Conservation (phyloP, 1,140 invertebrate genomes). For the Pteromalus puparum region DNA sequence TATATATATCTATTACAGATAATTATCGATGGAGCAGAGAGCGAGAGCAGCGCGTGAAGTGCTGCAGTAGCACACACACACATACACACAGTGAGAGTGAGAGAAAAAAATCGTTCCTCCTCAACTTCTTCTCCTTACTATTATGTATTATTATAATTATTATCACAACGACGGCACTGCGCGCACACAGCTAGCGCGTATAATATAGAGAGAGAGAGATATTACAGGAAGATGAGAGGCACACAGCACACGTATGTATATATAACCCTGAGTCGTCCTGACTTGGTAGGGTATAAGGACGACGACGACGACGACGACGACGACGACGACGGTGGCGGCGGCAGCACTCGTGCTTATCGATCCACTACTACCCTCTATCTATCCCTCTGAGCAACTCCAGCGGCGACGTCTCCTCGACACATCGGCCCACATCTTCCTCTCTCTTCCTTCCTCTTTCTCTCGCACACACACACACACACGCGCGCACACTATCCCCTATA, state of each 20-base stretch:
- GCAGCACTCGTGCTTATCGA: neutral
- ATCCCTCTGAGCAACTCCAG: constrained; percentile 26
- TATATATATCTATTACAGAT: too few relatives aligned
- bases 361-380: neutral
- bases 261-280: too few relatives aligned
- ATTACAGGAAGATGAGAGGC: too few relatives aligned
- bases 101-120: neutral
- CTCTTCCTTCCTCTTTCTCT: too few relatives aligned
- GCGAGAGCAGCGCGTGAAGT: neutral
- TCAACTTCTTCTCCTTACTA: neutral
- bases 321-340: too few relatives aligned
- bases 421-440: too few relatives aligned
- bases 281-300: neutral
- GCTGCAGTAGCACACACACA: neutral
- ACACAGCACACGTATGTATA: neutral
- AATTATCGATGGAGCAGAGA: neutral
- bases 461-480: too few relatives aligned
- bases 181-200: neutral
- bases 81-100: neutral
- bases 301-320: neutral
- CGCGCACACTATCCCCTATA: too few relatives aligned
- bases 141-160: too few relatives aligned
- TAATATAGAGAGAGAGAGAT: neutral
- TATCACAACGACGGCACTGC: too few relatives aligned
- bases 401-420: constrained; percentile 40